phyloP scores from a whole-genome alignment of 1,140 invertebrate genomes.

The Hycleus phaleratus region DNA sequence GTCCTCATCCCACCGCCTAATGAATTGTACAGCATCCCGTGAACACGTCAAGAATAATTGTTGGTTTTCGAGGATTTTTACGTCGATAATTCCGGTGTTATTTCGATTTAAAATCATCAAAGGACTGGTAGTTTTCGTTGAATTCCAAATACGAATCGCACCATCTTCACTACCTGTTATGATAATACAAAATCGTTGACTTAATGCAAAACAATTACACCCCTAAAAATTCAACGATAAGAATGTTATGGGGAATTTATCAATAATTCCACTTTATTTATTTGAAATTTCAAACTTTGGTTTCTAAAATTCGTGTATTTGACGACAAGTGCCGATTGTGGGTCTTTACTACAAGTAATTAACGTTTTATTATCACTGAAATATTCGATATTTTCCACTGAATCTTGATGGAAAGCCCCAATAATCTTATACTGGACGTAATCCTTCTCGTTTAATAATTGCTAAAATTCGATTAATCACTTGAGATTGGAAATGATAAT shows the following conservation, averaged over 20 bases:
- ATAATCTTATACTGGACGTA: slow-evolving; percentile 38
- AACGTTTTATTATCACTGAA: slow-evolving; percentile 39
- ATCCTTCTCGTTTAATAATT: slow-evolving; percentile 41
- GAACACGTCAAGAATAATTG: slow-evolving; percentile 43
- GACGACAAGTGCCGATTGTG: slow-evolving; percentile 33
- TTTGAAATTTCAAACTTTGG: slow-evolving; percentile 44
- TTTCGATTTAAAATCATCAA: slow-evolving; percentile 34
- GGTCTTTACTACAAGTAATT: slow-evolving; percentile 46
- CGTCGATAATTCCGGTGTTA: slow-evolving; percentile 40
- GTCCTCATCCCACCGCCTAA: background rate
- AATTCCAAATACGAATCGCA: slow-evolving; percentile 45
- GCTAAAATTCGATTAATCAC: slow-evolving; percentile 27
- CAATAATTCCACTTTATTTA: slow-evolving; percentile 39
- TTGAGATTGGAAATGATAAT: background rate
- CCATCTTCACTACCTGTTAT: slow-evolving; percentile 44
- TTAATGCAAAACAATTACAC: slow-evolving; percentile 44
- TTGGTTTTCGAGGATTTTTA: slow-evolving; percentile 39
- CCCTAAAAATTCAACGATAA: slow-evolving; percentile 38
- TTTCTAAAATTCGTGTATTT: slow-evolving; percentile 40
- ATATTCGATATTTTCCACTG: slow-evolving; percentile 40
- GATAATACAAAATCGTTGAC: slow-evolving; percentile 39
- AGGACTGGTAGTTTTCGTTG: slow-evolving; percentile 36
- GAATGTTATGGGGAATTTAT: background rate
- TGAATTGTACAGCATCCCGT: slow-evolving; percentile 42
- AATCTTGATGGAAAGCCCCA: slow-evolving; percentile 39